Conservation (phyloP, 23 tunicate genomes). For the Clavelina lepadiformis region DNA sequence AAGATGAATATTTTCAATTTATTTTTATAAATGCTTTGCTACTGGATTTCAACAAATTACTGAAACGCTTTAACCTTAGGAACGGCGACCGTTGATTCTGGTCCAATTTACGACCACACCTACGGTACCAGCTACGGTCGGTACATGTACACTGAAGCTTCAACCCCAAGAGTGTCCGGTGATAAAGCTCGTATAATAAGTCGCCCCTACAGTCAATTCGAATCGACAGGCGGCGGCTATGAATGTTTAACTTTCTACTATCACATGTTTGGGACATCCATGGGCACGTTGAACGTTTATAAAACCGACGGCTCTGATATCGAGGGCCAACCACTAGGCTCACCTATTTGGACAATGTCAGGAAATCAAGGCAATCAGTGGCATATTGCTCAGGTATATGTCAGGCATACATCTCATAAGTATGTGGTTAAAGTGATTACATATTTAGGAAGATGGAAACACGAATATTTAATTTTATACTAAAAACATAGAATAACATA, state of each 20-base stretch:
- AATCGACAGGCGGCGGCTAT: constrained; percentile 35
- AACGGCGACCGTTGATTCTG: constrained; percentile 54
- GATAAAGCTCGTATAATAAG: constrained; percentile 71
- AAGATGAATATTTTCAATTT: not conserved
- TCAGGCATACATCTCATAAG: too few species aligned
- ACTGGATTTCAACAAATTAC: not conserved
- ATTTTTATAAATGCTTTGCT: not conserved
- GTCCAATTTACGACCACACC: constrained; percentile 93
- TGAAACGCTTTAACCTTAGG: constrained; percentile 27
- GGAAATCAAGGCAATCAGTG: constrained; percentile 95
- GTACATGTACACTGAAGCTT: constrained; percentile 89
- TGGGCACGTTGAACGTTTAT: constrained; percentile 66
- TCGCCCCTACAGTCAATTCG: constrained; percentile 56
- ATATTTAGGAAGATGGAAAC: too few species aligned
- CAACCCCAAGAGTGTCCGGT: constrained; percentile 45
- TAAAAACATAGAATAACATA: too few species aligned
- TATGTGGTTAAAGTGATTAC: too few species aligned
- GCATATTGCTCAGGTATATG: constrained; percentile 93
- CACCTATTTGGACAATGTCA: constrained; percentile 32
- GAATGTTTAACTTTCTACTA: constrained; percentile 89
- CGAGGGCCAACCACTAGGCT: constrained; percentile 23
- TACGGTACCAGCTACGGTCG: constrained; percentile 90
- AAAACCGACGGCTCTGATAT: constrained; percentile 15
- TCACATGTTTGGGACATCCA: constrained; percentile 82
- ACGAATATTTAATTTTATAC: too few species aligned